Percentiles rank a stretch among this genome's conserved stretches.
Evolutionary conservation across 2,888 invertebrate genomes (phyloP).

Genomic region (Ophion slaviceki): DNA sequence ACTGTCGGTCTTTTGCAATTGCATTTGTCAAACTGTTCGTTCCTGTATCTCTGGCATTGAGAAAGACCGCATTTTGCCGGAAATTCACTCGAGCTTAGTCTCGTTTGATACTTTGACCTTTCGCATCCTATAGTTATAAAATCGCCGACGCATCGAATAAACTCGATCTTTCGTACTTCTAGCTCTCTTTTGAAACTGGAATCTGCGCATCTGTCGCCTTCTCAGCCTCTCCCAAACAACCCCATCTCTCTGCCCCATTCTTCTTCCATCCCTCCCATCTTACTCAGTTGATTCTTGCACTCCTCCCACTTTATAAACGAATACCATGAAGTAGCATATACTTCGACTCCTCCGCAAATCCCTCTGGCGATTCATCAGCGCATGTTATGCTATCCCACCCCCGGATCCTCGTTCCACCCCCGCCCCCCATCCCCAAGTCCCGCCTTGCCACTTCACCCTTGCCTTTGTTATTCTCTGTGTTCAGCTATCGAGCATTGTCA

Average conservation of each 20-base stretch:
- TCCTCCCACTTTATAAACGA: background rate
- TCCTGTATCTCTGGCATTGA: no score
- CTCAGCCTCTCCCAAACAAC: no score
- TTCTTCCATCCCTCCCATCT: background rate
- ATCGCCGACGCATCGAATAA: constrained; percentile 25
- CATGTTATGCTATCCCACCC: constrained; percentile 35
- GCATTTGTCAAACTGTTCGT: no score
- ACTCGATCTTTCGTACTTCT: constrained; percentile 15
- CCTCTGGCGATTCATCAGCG: constrained; percentile 51
- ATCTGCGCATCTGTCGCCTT: constrained; percentile 51
- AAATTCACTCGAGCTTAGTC: constrained; percentile 20
- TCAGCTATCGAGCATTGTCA: background rate
- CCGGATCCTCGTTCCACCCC: constrained; percentile 1
- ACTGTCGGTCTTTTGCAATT: no score
- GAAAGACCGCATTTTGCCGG: background rate
- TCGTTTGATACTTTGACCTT: background rate
- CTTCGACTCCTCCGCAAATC: constrained; percentile 36
- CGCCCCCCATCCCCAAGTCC: background rate
- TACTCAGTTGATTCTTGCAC: constrained; percentile 11
- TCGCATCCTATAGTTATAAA: background rate
- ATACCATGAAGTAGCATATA: constrained; percentile 24
- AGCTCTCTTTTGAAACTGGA: constrained; percentile 39
- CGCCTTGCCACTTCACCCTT: constrained; percentile 8
- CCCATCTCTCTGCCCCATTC: background rate
- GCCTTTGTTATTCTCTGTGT: constrained; percentile 24